A percentile compares a stretch with the other conserved stretches of the same genome.
Evolutionary conservation across 2,797 vertebrate species (phyloP).

Genomic region (Sternotherus odoratus): DNA sequence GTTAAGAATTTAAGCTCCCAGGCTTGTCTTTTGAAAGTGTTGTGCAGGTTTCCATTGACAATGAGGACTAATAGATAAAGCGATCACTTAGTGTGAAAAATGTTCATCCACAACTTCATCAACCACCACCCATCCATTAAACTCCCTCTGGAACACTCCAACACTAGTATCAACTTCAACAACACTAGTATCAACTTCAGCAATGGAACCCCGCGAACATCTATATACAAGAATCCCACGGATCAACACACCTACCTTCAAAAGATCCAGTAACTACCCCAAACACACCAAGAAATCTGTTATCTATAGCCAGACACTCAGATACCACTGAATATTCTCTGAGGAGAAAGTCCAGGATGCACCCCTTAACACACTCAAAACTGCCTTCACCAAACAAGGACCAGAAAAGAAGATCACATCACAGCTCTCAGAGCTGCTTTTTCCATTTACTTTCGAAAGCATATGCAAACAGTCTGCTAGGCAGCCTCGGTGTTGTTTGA

Average conservation of each 20-base stretch:
- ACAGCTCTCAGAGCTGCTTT: neutral
- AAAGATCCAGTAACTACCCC: neutral
- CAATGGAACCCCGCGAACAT: neutral
- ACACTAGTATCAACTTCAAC: neutral
- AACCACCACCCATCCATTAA: neutral
- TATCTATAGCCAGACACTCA: neutral
- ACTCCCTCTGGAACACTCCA: neutral
- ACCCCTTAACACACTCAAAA: neutral
- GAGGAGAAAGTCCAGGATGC: too few relatives aligned
- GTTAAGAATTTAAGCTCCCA: neutral
- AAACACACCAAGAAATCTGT: neutral
- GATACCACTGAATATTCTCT: too few relatives aligned
- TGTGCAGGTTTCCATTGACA: neutral
- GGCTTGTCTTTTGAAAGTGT: neutral
- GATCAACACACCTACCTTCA: neutral
- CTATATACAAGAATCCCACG: neutral
- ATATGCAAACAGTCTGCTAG: neutral
- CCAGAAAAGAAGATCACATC: neutral
- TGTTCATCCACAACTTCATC: neutral
- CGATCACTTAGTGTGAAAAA: neutral
- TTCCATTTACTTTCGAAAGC: neutral
- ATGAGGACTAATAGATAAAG: neutral
- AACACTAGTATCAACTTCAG: neutral
- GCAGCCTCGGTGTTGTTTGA: neutral
- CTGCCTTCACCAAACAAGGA: neutral